Evolutionary conservation across 2,113 vertebrate genomes (phyloP).

Genomic region (Sebastes schlegelii): DNA sequence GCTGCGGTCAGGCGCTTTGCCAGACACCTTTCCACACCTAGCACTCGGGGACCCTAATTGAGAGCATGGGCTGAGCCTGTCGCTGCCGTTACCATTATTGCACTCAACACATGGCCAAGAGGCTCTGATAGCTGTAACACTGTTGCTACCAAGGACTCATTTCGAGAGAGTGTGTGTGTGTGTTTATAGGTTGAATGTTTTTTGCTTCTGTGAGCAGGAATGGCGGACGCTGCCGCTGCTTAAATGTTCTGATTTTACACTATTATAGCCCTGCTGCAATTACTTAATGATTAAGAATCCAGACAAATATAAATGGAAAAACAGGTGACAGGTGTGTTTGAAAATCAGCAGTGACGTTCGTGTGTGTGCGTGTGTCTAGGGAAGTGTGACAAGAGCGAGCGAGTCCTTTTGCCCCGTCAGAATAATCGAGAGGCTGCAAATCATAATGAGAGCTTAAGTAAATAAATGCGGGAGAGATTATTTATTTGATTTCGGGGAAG

Average conservation of each 20-base stretch:
- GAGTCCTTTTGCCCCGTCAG: conserved; percentile 15
- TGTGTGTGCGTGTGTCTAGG: neutral
- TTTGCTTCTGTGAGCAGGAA: conserved; percentile 63
- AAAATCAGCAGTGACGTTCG: conserved; percentile 17
- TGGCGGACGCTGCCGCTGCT: conserved; percentile 33
- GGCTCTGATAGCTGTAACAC: conserved; percentile 67
- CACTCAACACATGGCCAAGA: conserved; percentile 73
- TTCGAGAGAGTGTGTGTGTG: conserved; percentile 25
- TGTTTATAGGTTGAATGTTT: conserved; percentile 65
- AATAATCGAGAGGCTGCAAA: conserved; percentile 59
- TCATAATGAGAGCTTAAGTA: conserved; percentile 60
- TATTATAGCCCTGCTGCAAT: conserved; percentile 33
- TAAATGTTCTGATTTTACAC: conserved; percentile 55
- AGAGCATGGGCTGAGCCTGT: conserved; percentile 64
- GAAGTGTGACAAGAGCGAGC: conserved; percentile 15
- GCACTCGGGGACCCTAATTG: conserved; percentile 81
- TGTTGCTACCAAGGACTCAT: conserved; percentile 62
- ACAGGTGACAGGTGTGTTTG: conserved; percentile 55
- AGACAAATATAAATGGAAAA: conserved; percentile 53
- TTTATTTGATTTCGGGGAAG: conserved; percentile 77
- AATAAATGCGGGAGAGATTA: conserved; percentile 69
- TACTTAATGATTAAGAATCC: conserved; percentile 48
- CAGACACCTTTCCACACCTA: conserved; percentile 88
- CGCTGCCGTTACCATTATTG: conserved; percentile 80
- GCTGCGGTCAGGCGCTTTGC: conserved; percentile 82